Evolutionary conservation across 2,113 vertebrate species (phyloP), one percentile per base, ranked within the genome.

Genomic region (Acinonyx jubatus): DNA sequence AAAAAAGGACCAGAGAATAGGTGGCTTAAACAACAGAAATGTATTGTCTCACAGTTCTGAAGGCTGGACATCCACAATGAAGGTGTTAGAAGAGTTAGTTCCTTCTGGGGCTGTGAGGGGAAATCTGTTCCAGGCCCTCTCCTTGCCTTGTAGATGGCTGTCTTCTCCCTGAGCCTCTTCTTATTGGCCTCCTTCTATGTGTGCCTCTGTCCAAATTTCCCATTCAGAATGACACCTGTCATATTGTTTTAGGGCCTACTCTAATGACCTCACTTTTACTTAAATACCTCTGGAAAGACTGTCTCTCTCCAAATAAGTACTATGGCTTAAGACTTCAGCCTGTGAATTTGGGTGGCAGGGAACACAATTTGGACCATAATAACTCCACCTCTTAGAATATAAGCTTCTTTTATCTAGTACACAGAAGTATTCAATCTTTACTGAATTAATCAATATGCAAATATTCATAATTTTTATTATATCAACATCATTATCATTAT

Each of bases 71-170:
- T 61, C 68, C 25, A 83, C 57, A 38, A 23, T 31, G 12, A 55
- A 92, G 23, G 3, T 52, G 69, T 36, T 5, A 5, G 27, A 13
- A 57, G 29, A 14, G 23, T 6, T 31, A 33, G 27, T 38, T 61
- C 66, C 41, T 81, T 45, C 38, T 14, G 12, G 15, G 27, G 45
- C 86, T 50, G 4, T 11, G 33, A 78, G 66, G 36, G 41, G 13
- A 27, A 69, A 21, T 10, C 21, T 5, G 11, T 18, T 3, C 45
- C 25, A 38, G 63, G 41, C 2, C 21, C 33, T n/a, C 36, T 80
- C 29, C 81, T 52, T 21, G 18, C n/a, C 23, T 36, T n/a, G 11
- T 4, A 7, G 14, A 0, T 14, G 19, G 10, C 50, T 2, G 0
- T 13, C 76, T 85, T n/a, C 15, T 25, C 38, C 45, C 65, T 18